These are phyloP conservation scores for Rhea pennata DNA, from an alignment of 2,113 vertebrate genomes.

Conservation along the genomic window DNA sequence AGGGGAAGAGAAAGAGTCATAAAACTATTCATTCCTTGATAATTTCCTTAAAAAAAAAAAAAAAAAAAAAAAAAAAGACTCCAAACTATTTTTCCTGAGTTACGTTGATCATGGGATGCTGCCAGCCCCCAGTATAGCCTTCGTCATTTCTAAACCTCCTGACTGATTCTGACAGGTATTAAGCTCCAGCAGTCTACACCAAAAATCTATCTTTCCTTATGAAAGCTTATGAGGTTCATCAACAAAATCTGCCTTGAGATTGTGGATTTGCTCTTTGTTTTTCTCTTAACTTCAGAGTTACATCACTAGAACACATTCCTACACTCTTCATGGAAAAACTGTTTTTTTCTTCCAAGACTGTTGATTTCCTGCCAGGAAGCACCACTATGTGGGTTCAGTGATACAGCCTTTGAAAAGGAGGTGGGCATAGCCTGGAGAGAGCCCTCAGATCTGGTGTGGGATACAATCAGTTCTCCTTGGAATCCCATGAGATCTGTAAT, in stretches of 20 bases:
- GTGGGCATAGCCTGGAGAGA: neutral
- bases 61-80: too few relatives aligned
- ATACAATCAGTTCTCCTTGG: neutral
- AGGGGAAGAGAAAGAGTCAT: neutral
- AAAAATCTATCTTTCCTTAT: neutral
- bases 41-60: neutral
- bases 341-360: neutral
- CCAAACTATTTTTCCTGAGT: neutral
- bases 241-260: neutral
- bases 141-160: neutral
- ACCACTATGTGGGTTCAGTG: neutral
- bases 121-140: neutral
- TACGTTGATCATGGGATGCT: neutral
- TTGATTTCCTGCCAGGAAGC: neutral
- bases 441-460: neutral
- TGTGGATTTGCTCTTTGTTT: neutral
- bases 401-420: slow-evolving; percentile 10
- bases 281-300: neutral
- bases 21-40: neutral
- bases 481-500: neutral
- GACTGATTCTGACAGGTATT: neutral
- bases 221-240: neutral
- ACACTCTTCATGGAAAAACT: neutral
- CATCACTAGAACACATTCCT: neutral
- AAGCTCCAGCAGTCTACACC: neutral